Evolutionary conservation across 1,140 invertebrate genomes (phyloP).

Genomic region (Coelopa frigida): DNA sequence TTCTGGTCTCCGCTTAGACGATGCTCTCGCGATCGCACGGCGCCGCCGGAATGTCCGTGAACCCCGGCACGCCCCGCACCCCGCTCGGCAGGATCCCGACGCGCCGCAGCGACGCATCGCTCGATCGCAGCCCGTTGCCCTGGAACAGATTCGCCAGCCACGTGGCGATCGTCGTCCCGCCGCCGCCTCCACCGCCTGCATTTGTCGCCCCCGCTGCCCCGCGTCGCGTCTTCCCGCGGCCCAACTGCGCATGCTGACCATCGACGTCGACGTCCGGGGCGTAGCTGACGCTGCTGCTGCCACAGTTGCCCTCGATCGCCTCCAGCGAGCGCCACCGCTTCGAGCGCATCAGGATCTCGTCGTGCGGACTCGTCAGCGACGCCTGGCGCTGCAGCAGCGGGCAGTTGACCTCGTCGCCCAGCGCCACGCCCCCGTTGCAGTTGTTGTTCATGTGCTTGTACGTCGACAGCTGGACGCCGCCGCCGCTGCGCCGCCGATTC

Average conservation of each 20-base stretch:
- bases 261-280: slow-evolving; percentile 35
- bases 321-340: slow-evolving; percentile 74
- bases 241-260: slow-evolving; percentile 20
- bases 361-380: slow-evolving; percentile 46
- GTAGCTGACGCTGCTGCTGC: slow-evolving; percentile 34
- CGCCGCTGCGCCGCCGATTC: slow-evolving; percentile 18
- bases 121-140: slow-evolving; percentile 14
- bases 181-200: slow-evolving; percentile 20
- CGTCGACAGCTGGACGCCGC: slow-evolving; percentile 30
- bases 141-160: slow-evolving; percentile 62
- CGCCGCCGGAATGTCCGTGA: slow-evolving; percentile 25
- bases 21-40: slow-evolving; percentile 43
- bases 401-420: slow-evolving; percentile 47
- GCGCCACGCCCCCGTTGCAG: slow-evolving; percentile 44
- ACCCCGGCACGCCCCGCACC: slow-evolving; percentile 29
- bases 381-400: slow-evolving; percentile 50
- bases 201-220: slow-evolving; percentile 17
- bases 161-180: slow-evolving; percentile 53
- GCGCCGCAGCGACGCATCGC: slow-evolving; percentile 22
- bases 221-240: slow-evolving; percentile 23
- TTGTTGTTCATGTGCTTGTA: slow-evolving; percentile 46
- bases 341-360: slow-evolving; percentile 46
- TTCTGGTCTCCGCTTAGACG: slow-evolving; percentile 25
- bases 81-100: slow-evolving; percentile 28
- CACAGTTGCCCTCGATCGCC: slow-evolving; percentile 48